Conservation (phyloP, 2,113 vertebrate species). For the Coptodon rendalli region DNA sequence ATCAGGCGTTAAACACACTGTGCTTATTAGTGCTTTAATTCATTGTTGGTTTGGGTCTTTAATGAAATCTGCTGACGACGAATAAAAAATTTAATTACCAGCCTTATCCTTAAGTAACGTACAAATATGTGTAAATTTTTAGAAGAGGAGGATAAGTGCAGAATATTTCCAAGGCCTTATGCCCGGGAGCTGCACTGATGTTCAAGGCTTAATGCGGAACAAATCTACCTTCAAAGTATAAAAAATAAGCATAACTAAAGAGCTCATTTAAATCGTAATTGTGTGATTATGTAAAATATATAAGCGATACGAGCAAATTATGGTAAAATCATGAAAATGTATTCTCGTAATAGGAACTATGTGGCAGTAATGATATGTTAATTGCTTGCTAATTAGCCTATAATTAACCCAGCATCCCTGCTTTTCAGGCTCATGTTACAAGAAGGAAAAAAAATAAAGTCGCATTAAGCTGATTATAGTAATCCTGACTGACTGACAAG, state of each 20-base stretch:
- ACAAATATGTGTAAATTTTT: background rate
- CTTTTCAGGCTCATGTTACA: background rate
- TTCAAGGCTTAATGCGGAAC: background rate
- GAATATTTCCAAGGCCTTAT: background rate
- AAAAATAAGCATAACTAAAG: constrained; percentile 15
- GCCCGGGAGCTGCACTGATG: background rate
- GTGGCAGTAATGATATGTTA: constrained; percentile 18
- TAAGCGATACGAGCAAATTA: constrained; percentile 12
- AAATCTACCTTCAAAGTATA: background rate
- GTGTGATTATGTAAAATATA: constrained; percentile 27
- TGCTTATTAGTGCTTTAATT: background rate
- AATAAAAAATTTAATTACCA: background rate
- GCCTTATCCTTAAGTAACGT: background rate
- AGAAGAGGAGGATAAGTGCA: background rate
- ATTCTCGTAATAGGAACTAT: constrained; percentile 7
- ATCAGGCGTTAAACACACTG: background rate
- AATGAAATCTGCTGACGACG: background rate
- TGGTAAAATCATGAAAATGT: constrained; percentile 9
- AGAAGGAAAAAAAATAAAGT: background rate
- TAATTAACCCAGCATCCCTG: constrained; percentile 20
- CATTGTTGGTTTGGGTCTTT: background rate
- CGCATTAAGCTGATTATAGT: background rate
- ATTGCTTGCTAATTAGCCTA: constrained; percentile 23
- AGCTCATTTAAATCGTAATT: constrained; percentile 1
- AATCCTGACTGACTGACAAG: constrained; percentile 25